Evolutionary conservation across 1,140 invertebrate genomes (phyloP), one percentile per base, ranked within the genome.

Genomic region (Lamellibrachia luymesi): DNA sequence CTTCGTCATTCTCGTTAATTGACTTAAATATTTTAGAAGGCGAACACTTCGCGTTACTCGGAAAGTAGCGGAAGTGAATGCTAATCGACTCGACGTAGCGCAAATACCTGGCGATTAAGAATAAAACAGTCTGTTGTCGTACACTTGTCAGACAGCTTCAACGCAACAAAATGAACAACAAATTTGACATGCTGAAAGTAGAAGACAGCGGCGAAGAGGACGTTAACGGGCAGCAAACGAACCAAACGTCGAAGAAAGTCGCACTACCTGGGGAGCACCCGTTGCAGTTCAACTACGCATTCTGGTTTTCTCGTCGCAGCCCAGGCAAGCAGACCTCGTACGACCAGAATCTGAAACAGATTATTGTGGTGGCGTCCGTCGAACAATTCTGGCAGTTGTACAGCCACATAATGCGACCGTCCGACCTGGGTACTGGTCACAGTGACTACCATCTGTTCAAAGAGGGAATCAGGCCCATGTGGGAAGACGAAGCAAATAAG

Each of bases 401-500:
- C 96, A 98, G 98, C 96, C 98, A 99, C 96, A 97, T 99, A 94
- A 97, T 98, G 93, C 97, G 98, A 94, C 95, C 96, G 2, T 94
- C 95, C 94, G 96, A 99, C 95, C 97, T 99, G 93, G 97, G 98
- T 91, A 80, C 64, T 17, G 98, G 98, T 51, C 98, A 99, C 95
- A 98, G 98, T 95, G 99, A 99, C 97, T 98, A 99, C 96, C 99
- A 99, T 97, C 97, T 99, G 51, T 99, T 99, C 96, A 99, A 99
- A 97, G 98, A 99, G 95, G 99, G 99, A 94, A 99, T 99, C 94
- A 98, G 99, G 97, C 99, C 99, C 51, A 99, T 99, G 98, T 99
- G 99, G 99, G 99, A 99, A 97, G 99, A 99, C 97, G 97, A 98
- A 94, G 98, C 98, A 51, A 99, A 99, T 97, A 98, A 98, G 95